phyloP scores from a whole-genome alignment of 64 coral and sea anemone genomes.

The Pocillopora damicornis region DNA sequence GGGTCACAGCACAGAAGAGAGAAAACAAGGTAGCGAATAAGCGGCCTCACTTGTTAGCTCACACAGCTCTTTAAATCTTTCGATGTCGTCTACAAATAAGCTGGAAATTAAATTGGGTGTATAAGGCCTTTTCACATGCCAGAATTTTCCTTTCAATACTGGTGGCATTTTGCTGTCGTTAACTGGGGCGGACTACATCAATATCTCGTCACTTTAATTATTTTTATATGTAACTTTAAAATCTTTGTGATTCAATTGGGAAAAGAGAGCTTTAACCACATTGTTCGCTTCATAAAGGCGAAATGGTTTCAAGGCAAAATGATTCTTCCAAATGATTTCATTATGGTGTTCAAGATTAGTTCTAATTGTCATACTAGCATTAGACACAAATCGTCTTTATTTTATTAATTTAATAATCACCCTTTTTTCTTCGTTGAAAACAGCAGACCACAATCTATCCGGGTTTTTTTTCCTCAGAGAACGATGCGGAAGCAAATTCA shows the following conservation, averaged over 20 bases:
- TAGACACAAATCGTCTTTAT: conserved; percentile 83
- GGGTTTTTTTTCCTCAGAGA: conserved; percentile 10
- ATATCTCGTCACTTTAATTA: conserved; percentile 20
- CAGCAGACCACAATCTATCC: conserved; percentile 25
- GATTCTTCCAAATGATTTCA: conserved; percentile 18
- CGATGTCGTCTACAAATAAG: not conserved
- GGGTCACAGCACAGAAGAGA: conserved; percentile 6
- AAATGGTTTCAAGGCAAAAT: not conserved
- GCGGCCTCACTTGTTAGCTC: not conserved
- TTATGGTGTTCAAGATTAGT: conserved; percentile 40
- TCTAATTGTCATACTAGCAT: conserved; percentile 80
- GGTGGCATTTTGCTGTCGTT: conserved; percentile 31
- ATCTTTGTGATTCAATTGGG: not conserved
- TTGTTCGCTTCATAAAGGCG: not conserved
- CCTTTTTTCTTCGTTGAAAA: conserved; percentile 19
- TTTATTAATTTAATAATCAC: conserved; percentile 88
- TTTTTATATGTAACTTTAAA: conserved; percentile 25
- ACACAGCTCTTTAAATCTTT: not conserved
- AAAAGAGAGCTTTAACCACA: not conserved
- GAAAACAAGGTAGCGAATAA: not conserved
- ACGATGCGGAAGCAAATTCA: conserved; percentile 10
- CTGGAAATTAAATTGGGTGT: conserved; percentile 14
- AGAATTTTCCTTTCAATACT: conserved; percentile 11
- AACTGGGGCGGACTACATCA: conserved; percentile 32
- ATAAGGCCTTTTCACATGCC: conserved; percentile 9